Evolutionary conservation across 2,113 vertebrate species (phyloP), one percentile per base, ranked within the genome.

Genomic region (Trematocara marginatum): DNA sequence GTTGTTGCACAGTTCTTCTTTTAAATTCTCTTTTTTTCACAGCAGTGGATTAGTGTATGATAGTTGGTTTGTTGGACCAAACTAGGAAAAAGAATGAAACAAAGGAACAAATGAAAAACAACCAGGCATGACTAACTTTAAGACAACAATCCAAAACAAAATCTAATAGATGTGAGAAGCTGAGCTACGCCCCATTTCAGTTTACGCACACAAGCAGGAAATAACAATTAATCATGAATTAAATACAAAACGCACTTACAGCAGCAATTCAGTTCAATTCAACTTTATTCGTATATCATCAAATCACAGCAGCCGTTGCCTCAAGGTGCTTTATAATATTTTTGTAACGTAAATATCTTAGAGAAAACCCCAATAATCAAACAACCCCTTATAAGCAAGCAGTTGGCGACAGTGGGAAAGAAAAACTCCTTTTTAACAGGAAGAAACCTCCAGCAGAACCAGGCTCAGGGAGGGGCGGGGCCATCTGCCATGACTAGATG

Each of bases 221-320:
- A 0, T 56, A 26, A 56, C 20, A 54, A 26, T 0, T 26, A 54
- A 26, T 0, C 6, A 26, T 54, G 0, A 54, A 7, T 54, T 54
- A 54, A 54, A 54, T 13, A 13, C 20, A 13, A 54, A 54, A 26
- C 53, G 0, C 53, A 54, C 53, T 0, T 7, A 4, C 10, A 26
- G 53, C 2, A 54, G 53, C 20, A 56, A 56, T 56, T 56, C 47
- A 49, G 1, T 49, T 49, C 13, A 49, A 7, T 49, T 49, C 20
- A 26, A 0, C 3, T 54, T 56, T 56, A 56, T 56, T 56, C 26
- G 0, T 0, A 56, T 26, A 0, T 0, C 53, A 4, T 3, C 23
- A 56, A 56, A 56, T 7, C 2, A 56, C 20, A 56, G 13, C 53
- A 4, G 11, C 20, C 10, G 6, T 56, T 56, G 6, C 20, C 4